Evolutionary conservation across 2,113 vertebrate species (phyloP), one percentile per base, ranked within the genome.

Genomic region (Leuciscus idus): DNA sequence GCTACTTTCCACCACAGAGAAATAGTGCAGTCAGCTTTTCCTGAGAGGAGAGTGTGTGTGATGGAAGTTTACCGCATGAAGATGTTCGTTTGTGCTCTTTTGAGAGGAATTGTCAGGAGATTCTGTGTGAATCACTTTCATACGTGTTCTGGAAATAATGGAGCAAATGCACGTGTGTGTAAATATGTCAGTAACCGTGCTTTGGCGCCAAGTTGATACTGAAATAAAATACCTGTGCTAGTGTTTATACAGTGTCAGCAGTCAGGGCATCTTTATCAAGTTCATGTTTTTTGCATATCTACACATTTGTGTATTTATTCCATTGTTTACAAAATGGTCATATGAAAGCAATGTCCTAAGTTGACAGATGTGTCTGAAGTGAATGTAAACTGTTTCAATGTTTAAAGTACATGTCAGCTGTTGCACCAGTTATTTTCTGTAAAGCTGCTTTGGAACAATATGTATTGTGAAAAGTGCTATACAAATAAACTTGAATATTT

Each of bases 1-100:
- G 93, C 92, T 93, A 93, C 93, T 93, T 94, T 94, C 93, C 93
- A 91, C 92, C 48, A 26, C 90, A 90, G 92, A 93, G 93, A 95
- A 95, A 95, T 93, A 93, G 93, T 93, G 93, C 93, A 93, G 95
- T 95, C 94, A 95, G 94, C 94, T 93, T 92, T 93, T 94, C 92
- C 93, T 84, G 90, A 90, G 85, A 57, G 55, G 55, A 21, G 55
- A 2, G 15, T 8, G 39, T 43, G 55, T 57, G 19, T 57, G 52
- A 36, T 21, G 66, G 66, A 70, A 33, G 33, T 72, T 39, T 23
- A 23, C 19, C 4, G 9, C 68, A 72, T 72, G 36, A 90, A 89
- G 73, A 88, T 89, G 91, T 91, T 89, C 83, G 92, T 87, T 87
- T 88, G 91, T 62, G 91, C 73, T 90, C 78, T 87, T 52, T 84